Percentiles rank a stretch among this genome's conserved stretches.
Conservation (phyloP, 2,113 vertebrate genomes). For the Protobothrops mucrosquamatus region DNA sequence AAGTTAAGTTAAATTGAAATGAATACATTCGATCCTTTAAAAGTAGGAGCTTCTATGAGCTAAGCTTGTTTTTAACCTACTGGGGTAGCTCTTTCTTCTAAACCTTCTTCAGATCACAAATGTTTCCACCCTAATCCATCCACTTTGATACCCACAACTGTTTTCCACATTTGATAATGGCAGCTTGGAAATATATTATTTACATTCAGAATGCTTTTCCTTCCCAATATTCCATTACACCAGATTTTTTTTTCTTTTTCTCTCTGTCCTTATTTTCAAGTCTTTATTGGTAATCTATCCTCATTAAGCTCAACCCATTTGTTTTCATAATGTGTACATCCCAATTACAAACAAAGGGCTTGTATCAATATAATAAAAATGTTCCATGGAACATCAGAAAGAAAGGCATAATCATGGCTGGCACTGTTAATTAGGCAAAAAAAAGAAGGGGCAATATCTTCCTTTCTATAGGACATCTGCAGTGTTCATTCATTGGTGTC, state of each 20-base stretch:
- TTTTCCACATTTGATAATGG: conserved; percentile 57
- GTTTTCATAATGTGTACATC: conserved; percentile 73
- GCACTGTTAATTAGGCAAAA: conserved; percentile 65
- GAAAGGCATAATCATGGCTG: conserved; percentile 55
- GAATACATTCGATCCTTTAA: neutral
- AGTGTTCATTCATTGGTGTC: neutral
- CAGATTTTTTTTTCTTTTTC: neutral
- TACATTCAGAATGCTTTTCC: conserved; percentile 37
- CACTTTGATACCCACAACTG: neutral
- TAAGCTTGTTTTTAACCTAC: neutral
- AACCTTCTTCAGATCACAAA: neutral
- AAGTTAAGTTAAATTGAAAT: neutral
- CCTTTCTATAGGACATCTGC: conserved; percentile 29
- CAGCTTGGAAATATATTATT: conserved; percentile 53
- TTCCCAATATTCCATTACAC: conserved; percentile 15
- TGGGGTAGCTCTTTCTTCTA: neutral
- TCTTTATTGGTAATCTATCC: conserved; percentile 74
- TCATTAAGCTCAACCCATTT: conserved; percentile 72
- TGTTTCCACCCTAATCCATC: neutral
- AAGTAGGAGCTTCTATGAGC: no score
- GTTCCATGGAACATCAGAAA: conserved; percentile 65
- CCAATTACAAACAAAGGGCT: conserved; percentile 74
- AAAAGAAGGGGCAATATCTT: conserved; percentile 31
- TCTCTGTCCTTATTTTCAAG: conserved; percentile 54
- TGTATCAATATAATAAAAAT: conserved; percentile 73